These are phyloP conservation scores for Paramormyrops kingsleyae DNA, from an alignment of 2,113 vertebrate genomes.

Conservation along the genomic window DNA sequence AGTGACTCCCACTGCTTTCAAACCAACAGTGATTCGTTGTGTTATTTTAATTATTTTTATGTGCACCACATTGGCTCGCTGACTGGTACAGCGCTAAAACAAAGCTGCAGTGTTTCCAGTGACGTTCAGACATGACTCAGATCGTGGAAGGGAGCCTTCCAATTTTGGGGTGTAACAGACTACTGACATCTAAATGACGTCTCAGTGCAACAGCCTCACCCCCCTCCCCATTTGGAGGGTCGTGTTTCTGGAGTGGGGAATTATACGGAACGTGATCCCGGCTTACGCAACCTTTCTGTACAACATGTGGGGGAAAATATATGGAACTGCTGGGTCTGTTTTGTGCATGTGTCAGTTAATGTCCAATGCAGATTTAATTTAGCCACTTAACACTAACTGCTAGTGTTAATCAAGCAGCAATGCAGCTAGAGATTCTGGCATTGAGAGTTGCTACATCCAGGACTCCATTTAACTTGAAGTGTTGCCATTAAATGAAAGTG, in stretches of 20 bases:
- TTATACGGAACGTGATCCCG: neutral
- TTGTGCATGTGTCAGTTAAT: neutral
- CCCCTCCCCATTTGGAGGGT: neutral
- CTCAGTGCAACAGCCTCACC: neutral
- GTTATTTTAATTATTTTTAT: constrained; percentile 6
- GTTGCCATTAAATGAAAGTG: neutral
- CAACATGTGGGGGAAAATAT: neutral
- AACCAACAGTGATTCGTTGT: neutral
- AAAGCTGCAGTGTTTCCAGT: constrained; percentile 22
- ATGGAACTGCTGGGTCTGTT: neutral
- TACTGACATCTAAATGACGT: constrained; percentile 3
- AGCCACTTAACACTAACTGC: neutral
- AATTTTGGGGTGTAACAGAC: neutral
- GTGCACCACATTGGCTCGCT: constrained; percentile 9
- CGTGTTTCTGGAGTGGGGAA: neutral
- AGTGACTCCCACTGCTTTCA: neutral
- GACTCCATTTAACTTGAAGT: neutral
- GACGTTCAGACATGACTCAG: constrained; percentile 22
- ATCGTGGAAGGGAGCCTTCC: neutral
- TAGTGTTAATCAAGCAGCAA: neutral
- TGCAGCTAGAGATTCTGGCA: neutral
- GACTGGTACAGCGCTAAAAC: neutral
- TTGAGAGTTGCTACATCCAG: neutral
- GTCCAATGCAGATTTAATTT: neutral
- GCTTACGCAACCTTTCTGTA: neutral